Evolutionary conservation across 2,888 invertebrate species (phyloP), one percentile per base, ranked within the genome.

Genomic region (Palloptera scutellata): DNA sequence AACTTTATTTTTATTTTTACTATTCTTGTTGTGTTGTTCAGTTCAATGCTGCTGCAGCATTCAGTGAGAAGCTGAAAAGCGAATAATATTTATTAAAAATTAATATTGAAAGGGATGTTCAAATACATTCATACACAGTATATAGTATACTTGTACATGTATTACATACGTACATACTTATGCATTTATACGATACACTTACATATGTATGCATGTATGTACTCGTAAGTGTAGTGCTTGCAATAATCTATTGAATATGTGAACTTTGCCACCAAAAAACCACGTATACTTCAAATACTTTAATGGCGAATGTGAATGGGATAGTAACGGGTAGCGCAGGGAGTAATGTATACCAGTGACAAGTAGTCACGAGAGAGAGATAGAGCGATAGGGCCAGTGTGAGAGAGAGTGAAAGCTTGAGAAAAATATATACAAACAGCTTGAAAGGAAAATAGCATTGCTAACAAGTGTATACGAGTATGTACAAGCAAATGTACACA

Each of bases 31-130:
- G 51, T 68, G 52, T 9, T n/a, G 12, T 63, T 64, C 63, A 69
- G 69, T 71, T 71, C 69, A 69, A 69, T 69, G 71, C 69, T 66
- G 55, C 54, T 69, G 71, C 69, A 68, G 55, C 54, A 54, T 45
- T 59, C 67, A 65, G 61, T 69, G 67, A 69, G 67, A 70, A 57
- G 11, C 53, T 48, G 11, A 12, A n/a, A 64, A 53, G 54, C 42
- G 17, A 67, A 61, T 59, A 53, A 61, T 30, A 30, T 30, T 30
- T 30, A 30, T 30, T 30, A 30, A 30, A 30, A 30, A 30, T 30
- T 30, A 6, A 30, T 30, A 30, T 30, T 30, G 30, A 30, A 30
- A 30, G 6, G 30, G 30, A 30, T 30, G 30, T 30, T 30, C 30
- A 30, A 2, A 30, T 6, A 30, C 30, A 30, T 30, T 4, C 6